Conservation (phyloP, 2,797 vertebrate species). For the Lerista edwardsae region DNA sequence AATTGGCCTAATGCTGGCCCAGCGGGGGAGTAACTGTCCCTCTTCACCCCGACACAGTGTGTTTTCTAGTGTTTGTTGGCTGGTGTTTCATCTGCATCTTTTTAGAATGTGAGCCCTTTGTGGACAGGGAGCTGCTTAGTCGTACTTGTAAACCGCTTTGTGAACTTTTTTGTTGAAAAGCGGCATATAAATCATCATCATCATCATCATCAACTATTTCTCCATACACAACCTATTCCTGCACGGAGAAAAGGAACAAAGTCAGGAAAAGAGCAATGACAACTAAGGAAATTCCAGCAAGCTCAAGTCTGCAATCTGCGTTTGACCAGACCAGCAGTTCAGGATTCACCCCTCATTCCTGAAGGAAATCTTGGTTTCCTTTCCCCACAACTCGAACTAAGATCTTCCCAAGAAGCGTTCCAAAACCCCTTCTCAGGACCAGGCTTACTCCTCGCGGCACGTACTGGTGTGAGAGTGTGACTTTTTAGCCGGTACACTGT, state of each 20-base stretch:
- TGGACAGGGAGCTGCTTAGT: no score
- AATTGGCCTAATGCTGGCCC: no score
- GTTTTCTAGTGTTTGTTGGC: no score
- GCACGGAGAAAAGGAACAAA: neutral
- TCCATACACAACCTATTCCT: neutral
- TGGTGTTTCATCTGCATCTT: no score
- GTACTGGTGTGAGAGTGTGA: no score
- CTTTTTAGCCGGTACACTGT: neutral
- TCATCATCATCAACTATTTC: neutral
- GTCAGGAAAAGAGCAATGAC: neutral
- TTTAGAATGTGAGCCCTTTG: no score
- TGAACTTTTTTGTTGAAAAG: no score
- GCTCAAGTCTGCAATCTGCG: no score
- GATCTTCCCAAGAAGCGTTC: neutral
- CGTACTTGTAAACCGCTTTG: no score
- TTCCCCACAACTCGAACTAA: neutral
- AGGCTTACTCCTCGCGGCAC: neutral
- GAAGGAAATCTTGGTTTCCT: neutral
- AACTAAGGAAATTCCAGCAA: neutral
- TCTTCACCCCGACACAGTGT: no score
- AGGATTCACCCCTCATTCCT: neutral
- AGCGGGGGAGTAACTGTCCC: no score
- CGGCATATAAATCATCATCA: no score
- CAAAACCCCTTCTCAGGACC: neutral
- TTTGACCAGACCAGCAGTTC: neutral